These are phyloP conservation scores for Agelas oroides DNA, from an alignment of 37 sponge, comb jelly and placozoan genomes.

Conservation along the genomic window DNA sequence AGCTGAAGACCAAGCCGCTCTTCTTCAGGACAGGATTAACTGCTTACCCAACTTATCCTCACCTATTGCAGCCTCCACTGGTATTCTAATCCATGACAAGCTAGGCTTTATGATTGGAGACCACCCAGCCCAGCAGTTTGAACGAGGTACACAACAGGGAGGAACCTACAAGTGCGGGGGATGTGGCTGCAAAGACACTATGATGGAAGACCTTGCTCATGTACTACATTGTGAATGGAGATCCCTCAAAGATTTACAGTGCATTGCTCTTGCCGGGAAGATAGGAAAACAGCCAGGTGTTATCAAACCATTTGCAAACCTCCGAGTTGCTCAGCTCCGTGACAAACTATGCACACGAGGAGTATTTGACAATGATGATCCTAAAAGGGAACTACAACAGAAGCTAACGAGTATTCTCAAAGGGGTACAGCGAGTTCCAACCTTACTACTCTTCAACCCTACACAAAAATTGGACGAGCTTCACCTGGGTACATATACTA, in stretches of 20 bases:
- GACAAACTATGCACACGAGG: background rate
- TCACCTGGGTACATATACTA: background rate
- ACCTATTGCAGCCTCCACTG: constrained; percentile 4
- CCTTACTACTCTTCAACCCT: background rate
- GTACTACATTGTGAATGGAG: constrained; percentile 17
- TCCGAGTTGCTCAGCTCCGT: background rate
- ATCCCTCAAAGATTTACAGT: constrained; percentile 7
- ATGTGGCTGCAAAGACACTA: constrained; percentile 1
- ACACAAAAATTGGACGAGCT: background rate
- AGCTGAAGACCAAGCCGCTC: constrained; percentile 29
- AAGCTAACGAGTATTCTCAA: background rate
- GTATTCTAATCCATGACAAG: constrained; percentile 26
- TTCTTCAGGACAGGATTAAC: constrained; percentile 40
- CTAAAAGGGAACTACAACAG: background rate
- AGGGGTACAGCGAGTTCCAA: background rate
- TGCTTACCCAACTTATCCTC: constrained; percentile 7
- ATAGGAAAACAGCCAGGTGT: constrained; percentile 13
- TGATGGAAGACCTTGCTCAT: constrained; percentile 35
- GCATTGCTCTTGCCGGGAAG: constrained; percentile 11
- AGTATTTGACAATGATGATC: background rate
- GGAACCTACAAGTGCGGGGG: constrained; percentile 40
- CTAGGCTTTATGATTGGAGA: constrained; percentile 50
- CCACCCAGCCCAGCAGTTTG: constrained; percentile 23
- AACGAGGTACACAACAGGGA: constrained; percentile 32
- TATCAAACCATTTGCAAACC: constrained; percentile 22